phyloP scores from a whole-genome alignment of 2,888 invertebrate genomes.

The Lutraria lutraria region DNA sequence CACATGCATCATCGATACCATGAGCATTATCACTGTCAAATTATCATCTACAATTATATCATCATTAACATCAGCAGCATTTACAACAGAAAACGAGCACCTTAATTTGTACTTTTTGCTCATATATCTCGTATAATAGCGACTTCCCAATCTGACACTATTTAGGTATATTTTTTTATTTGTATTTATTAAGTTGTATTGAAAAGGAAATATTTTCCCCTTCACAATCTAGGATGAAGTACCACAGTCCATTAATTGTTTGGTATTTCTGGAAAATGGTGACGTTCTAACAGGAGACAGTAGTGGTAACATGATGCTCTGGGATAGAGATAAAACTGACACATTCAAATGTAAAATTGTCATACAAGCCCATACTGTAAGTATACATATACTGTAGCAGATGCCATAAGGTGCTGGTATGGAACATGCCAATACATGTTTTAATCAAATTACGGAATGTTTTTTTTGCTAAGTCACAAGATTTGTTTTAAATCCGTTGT shows the following conservation, averaged over 20 bases:
- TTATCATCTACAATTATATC: too few relatives aligned
- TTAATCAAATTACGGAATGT: too few relatives aligned
- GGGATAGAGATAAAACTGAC: conserved; percentile 90
- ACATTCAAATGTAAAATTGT: conserved; percentile 64
- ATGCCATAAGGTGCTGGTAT: too few relatives aligned
- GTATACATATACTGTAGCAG: too few relatives aligned
- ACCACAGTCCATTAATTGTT: conserved; percentile 89
- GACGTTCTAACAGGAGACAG: conserved; percentile 97
- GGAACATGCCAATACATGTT: too few relatives aligned
- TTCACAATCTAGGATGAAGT: conserved; percentile 73
- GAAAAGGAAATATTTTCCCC: neutral
- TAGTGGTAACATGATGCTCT: conserved; percentile 96
- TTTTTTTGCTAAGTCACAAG: too few relatives aligned
- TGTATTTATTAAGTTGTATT: neutral
- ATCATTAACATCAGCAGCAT: too few relatives aligned
- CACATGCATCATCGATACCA: too few relatives aligned
- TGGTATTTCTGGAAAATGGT: conserved; percentile 95
- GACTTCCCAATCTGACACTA: neutral
- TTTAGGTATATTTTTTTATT: neutral
- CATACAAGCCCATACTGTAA: conserved; percentile 77
- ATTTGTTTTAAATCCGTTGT: too few relatives aligned
- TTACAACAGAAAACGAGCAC: too few relatives aligned
- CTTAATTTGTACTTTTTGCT: neutral
- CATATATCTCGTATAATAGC: neutral
- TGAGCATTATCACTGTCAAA: too few relatives aligned